Conservation (phyloP, 2,797 vertebrate species). For the Dermochelys coriacea region DNA sequence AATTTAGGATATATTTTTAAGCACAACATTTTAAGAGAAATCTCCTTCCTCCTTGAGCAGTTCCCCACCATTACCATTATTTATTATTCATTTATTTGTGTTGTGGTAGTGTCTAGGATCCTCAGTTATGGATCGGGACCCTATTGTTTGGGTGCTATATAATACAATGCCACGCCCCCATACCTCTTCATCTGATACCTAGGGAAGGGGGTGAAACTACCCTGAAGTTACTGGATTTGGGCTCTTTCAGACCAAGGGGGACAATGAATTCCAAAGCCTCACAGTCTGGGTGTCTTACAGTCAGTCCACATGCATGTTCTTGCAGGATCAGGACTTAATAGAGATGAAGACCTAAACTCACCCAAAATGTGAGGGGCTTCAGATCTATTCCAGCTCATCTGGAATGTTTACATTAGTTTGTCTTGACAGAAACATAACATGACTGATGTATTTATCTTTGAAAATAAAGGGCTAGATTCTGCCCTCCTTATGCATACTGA, state of each 20-base stretch:
- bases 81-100: background rate
- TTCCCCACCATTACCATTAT: slow-evolving; percentile 10
- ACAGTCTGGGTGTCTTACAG: background rate
- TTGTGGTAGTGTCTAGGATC: background rate
- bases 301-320: background rate
- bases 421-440: background rate
- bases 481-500: background rate
- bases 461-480: slow-evolving; percentile 21
- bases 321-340: background rate
- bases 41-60: background rate
- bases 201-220: background rate
- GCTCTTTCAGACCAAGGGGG: background rate
- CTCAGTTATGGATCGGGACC: background rate
- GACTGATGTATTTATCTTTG: slow-evolving; percentile 7
- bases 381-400: background rate
- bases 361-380: background rate
- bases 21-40: slow-evolving; percentile 11
- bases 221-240: background rate
- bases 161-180: background rate
- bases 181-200: background rate
- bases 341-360: background rate
- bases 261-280: background rate
- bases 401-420: slow-evolving; percentile 61
- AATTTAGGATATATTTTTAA: background rate
- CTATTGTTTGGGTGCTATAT: background rate